Evolutionary conservation across 2,113 vertebrate species (phyloP).

Genomic region (Cygnus atratus): DNA sequence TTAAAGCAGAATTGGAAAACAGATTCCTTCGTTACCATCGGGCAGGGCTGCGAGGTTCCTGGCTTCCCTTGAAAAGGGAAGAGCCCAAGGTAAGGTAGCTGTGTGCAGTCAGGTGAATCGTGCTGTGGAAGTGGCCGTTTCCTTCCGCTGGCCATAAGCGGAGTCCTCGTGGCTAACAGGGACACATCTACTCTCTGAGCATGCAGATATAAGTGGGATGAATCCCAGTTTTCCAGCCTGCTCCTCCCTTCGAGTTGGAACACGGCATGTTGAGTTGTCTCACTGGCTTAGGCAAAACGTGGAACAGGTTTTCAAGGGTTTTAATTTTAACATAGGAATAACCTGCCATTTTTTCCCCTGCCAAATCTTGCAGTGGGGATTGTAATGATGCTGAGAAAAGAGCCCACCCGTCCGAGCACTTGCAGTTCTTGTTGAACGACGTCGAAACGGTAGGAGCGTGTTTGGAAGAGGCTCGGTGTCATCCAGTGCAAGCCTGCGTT

Average conservation of each 20-base stretch:
- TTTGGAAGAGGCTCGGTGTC: not conserved
- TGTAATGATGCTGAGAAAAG: not conserved
- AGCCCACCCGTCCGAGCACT: rapidly evolving
- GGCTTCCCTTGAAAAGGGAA: not conserved
- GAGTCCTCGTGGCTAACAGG: constrained; percentile 3
- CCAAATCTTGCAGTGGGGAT: not conserved
- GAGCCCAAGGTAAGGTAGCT: not conserved
- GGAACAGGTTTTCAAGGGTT: not conserved
- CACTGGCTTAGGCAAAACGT: not conserved
- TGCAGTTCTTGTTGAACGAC: not conserved
- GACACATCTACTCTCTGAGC: not conserved
- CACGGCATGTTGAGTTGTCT: not conserved
- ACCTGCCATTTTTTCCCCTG: not conserved
- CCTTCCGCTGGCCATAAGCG: not conserved
- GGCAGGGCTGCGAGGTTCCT: not conserved
- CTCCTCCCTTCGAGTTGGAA: not conserved
- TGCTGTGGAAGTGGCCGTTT: not conserved
- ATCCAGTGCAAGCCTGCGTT: not conserved
- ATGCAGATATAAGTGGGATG: not conserved
- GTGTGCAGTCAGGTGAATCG: not conserved
- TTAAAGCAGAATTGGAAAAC: not conserved
- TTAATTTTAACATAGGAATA: not conserved
- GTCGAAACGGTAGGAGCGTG: not conserved
- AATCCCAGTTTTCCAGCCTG: not conserved
- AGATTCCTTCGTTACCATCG: not conserved